Evolutionary conservation across 2,113 vertebrate genomes (phyloP).

Genomic region (Heteronetta atricapilla): DNA sequence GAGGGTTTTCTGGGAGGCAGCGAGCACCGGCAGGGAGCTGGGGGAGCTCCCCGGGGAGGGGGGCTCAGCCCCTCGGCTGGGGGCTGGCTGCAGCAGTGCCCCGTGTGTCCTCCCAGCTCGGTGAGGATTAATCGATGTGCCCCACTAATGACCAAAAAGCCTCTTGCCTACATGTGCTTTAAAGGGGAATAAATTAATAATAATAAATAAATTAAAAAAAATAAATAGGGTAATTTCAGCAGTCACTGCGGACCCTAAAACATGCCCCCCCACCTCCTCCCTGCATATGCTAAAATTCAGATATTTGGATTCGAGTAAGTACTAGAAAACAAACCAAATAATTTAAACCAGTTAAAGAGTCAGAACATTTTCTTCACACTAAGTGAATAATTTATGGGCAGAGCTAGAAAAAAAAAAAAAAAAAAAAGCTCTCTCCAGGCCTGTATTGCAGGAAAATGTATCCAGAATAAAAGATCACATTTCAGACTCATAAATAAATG

Average conservation of each 20-base stretch:
- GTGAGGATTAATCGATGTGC: neutral
- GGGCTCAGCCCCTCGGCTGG: neutral
- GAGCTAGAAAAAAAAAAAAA: conserved; percentile 60
- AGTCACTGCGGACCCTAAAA: neutral
- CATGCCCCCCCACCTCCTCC: neutral
- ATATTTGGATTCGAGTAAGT: neutral
- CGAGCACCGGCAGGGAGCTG: neutral
- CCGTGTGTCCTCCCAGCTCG: neutral
- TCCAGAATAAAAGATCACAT: conserved; percentile 60
- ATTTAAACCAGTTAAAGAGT: conserved; percentile 74
- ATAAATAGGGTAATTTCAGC: neutral
- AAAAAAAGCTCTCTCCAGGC: conserved; percentile 44
- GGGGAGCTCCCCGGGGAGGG: neutral
- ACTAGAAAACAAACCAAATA: conserved; percentile 62
- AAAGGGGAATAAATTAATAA: neutral
- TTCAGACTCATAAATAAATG: conserved; percentile 71
- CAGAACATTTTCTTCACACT: conserved; percentile 63
- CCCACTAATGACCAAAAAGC: conserved; percentile 24
- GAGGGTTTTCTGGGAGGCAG: neutral
- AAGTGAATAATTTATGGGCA: conserved; percentile 74
- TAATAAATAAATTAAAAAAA: neutral
- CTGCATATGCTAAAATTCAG: neutral
- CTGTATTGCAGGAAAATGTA: conserved; percentile 41
- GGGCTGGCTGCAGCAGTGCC: neutral
- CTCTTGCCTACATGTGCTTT: neutral